These are phyloP conservation scores for Belgica antarctica DNA, from an alignment of 2,888 invertebrate species.

Conservation along the genomic window DNA sequence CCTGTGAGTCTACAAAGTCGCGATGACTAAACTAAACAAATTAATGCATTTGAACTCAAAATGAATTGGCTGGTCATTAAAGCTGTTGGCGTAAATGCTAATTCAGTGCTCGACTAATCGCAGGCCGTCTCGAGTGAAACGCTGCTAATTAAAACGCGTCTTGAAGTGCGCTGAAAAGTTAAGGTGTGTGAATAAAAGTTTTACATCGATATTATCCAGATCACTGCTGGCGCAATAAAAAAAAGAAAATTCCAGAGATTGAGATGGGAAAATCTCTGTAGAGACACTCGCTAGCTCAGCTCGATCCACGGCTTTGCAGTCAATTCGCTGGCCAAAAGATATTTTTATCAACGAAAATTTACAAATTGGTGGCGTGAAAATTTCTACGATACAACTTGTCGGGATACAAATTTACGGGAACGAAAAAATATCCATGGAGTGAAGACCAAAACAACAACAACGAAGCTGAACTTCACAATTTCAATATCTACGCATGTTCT, in stretches of 20 bases:
- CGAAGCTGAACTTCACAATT: neutral
- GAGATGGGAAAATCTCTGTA: too few relatives aligned
- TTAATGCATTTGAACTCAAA: neutral
- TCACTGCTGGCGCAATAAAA: neutral
- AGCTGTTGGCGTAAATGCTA: neutral
- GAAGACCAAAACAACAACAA: slow-evolving; percentile 26
- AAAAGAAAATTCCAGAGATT: slow-evolving; percentile 32
- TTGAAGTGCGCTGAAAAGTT: neutral
- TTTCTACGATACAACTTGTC: slow-evolving; percentile 2
- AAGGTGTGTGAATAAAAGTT: slow-evolving; percentile 24
- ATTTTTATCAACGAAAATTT: slow-evolving; percentile 14
- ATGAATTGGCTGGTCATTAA: neutral
- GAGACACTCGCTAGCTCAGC: neutral
- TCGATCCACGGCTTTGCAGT: too few relatives aligned
- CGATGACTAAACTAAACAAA: slow-evolving; percentile 9
- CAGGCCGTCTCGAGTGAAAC: neutral
- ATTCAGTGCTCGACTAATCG: neutral
- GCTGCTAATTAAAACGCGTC: neutral
- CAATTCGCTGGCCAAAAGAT: neutral
- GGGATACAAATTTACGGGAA: slow-evolving; percentile 11
- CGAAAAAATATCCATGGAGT: slow-evolving; percentile 13
- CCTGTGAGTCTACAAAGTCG: neutral
- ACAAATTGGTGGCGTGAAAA: slow-evolving; percentile 12
- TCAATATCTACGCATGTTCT: slow-evolving; percentile 20
- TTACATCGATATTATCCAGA: too few relatives aligned